Evolutionary conservation across 2,113 vertebrate genomes (phyloP).

Genomic region (Pedionomus torquatus): DNA sequence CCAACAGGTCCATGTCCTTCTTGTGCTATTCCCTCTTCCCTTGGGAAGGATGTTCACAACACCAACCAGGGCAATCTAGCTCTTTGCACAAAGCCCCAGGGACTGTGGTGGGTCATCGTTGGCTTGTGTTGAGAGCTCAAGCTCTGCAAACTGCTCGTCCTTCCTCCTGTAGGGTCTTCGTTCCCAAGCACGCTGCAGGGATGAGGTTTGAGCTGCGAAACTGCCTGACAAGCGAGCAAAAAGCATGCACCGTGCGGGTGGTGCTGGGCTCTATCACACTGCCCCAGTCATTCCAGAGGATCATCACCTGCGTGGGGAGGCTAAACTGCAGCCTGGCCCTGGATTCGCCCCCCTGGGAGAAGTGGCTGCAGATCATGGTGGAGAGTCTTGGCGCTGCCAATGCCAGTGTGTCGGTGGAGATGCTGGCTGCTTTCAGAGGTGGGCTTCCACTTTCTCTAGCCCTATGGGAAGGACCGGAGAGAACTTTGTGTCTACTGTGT

Average conservation of each 20-base stretch:
- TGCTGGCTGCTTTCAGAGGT: conserved; percentile 86
- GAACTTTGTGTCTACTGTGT: neutral
- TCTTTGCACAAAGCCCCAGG: neutral
- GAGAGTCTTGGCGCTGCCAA: conserved; percentile 73
- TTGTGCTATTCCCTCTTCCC: neutral
- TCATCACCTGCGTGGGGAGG: conserved; percentile 74
- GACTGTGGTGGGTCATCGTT: neutral
- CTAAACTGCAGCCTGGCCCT: conserved; percentile 77
- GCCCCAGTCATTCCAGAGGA: conserved; percentile 72
- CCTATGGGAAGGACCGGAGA: neutral
- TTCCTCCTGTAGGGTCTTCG: conserved; percentile 78
- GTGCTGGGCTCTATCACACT: conserved; percentile 81
- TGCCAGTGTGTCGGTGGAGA: conserved; percentile 68
- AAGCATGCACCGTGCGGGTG: conserved; percentile 76
- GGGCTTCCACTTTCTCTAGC: neutral
- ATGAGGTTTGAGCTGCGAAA: conserved; percentile 79
- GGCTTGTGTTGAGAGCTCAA: neutral
- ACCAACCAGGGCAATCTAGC: neutral
- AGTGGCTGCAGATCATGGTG: conserved; percentile 85
- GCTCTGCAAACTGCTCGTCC: neutral
- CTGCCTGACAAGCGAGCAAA: conserved; percentile 63
- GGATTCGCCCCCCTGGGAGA: conserved; percentile 85
- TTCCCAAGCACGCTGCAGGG: conserved; percentile 83
- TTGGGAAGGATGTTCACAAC: neutral
- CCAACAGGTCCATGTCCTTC: neutral